These are phyloP conservation scores for Macquaria ambigua DNA, from an alignment of 2,113 vertebrate genomes.

Conservation along the genomic window DNA sequence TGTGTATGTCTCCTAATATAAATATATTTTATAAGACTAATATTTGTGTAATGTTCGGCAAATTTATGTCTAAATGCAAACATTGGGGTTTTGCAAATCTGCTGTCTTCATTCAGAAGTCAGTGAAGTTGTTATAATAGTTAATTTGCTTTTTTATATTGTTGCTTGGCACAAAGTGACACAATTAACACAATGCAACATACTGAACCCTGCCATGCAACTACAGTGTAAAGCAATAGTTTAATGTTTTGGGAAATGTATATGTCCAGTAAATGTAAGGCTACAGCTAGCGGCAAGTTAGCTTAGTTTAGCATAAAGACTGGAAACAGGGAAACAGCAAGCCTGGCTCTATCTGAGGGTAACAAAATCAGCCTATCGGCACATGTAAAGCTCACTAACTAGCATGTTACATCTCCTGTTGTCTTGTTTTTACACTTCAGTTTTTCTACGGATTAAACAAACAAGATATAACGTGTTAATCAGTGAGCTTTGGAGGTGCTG, in stretches of 20 bases:
- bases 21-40: conserved; percentile 53
- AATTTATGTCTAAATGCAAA: conserved; percentile 44
- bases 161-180: conserved; percentile 26
- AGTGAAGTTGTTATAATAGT: conserved; percentile 40
- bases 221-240: conserved; percentile 19
- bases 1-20: conserved; percentile 48
- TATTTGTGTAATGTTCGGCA: conserved; percentile 49
- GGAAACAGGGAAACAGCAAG: neutral
- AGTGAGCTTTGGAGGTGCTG: conserved; percentile 3
- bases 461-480: conserved; percentile 2
- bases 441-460: too few species aligned
- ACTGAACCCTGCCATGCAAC: conserved; percentile 29
- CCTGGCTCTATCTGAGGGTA: neutral
- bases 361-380: neutral
- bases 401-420: neutral
- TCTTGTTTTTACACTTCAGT: too few species aligned
- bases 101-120: conserved; percentile 39
- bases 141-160: conserved; percentile 41
- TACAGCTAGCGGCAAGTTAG: neutral
- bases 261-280: neutral
- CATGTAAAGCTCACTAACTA: neutral
- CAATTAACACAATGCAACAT: conserved; percentile 32
- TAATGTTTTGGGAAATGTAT: conserved; percentile 6
- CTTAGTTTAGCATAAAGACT: neutral
- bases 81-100: conserved; percentile 18